Evolutionary conservation across 64 coral and sea anemone genomes (phyloP), one percentile per base, ranked within the genome.

Genomic region (Pocillopora verrucosa): DNA sequence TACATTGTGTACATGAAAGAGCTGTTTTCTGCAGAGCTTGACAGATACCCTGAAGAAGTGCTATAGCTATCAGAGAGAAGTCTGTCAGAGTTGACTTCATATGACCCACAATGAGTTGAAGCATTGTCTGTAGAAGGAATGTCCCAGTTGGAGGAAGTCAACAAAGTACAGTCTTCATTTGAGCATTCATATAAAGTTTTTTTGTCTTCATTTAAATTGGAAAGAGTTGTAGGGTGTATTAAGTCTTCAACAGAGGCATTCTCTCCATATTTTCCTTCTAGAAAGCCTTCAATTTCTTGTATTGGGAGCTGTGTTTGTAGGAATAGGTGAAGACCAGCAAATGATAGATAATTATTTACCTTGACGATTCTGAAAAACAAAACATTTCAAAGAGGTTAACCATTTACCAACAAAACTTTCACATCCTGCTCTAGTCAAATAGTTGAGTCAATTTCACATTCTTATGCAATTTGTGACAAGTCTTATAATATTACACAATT

Each of bases 271-370:
- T 95, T 95, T 34, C 96, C 96, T 60, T 98, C 76, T n/a, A 98
- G 79, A 90, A 95, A 98, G 24, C 73, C 69, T 65, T 98, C 84
- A 60, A 98, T 98, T 93, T 98, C 90, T 34, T 89, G 59, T 14
- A 93, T 30, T 79, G 93, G 89, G 3, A 98, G 90, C 61, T 95
- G 88, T 37, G 90, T 95, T 95, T 98, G 96, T 91, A 98, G 85
- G 79, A 98, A 98, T 72, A 98, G 87, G 76, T 98, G 96, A 22
- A 98, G 90, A 77, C 96, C 96, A 93, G 89, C 80, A 75, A 83
- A 98, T 26, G 96, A 98, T 30, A 98, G 86, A 87, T 93, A 98
- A 19, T 83, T 61, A 56, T 81, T 90, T n/a, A 90, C 65, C 64
- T 88, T 93, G 36, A 91, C 77, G 16, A 98, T 76, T 74, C 96